Evolutionary conservation across 2,797 vertebrate species (phyloP).

Genomic region (Enteromius paludinosus): DNA sequence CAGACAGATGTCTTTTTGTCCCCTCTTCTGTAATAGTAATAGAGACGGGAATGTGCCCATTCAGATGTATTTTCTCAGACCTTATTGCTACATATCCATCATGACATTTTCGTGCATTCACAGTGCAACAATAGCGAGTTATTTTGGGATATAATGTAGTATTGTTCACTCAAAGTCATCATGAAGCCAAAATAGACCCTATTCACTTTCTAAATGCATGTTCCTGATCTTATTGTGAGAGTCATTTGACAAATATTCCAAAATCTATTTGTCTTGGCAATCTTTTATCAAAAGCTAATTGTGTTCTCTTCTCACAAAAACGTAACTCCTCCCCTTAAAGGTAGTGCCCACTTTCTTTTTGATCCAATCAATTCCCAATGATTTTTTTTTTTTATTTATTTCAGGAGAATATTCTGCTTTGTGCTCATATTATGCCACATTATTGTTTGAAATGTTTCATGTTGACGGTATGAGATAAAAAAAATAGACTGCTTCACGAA

Average conservation of each 20-base stretch:
- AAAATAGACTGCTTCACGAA: neutral
- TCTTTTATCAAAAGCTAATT: neutral
- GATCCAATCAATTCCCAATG: neutral
- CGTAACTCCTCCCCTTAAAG: neutral
- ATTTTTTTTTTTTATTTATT: neutral
- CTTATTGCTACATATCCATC: neutral
- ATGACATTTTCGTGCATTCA: neutral
- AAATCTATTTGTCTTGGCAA: neutral
- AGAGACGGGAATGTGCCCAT: slow-evolving; percentile 2
- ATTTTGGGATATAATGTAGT: slow-evolving; percentile 5
- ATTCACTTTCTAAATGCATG: slow-evolving; percentile 4
- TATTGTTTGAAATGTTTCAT: neutral
- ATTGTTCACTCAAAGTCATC: neutral
- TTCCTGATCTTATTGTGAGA: neutral
- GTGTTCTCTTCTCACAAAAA: neutral
- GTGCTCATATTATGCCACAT: neutral
- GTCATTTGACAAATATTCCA: neutral
- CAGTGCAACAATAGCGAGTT: neutral
- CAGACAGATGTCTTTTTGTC: slow-evolving; percentile 8
- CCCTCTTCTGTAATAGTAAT: slow-evolving; percentile 10
- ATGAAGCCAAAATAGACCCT: neutral
- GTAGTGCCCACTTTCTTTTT: neutral
- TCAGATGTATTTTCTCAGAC: neutral
- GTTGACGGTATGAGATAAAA: neutral
- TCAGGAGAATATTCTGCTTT: neutral